phyloP scores from a whole-genome alignment of 2,888 invertebrate species.

The Drosophila putrida region DNA sequence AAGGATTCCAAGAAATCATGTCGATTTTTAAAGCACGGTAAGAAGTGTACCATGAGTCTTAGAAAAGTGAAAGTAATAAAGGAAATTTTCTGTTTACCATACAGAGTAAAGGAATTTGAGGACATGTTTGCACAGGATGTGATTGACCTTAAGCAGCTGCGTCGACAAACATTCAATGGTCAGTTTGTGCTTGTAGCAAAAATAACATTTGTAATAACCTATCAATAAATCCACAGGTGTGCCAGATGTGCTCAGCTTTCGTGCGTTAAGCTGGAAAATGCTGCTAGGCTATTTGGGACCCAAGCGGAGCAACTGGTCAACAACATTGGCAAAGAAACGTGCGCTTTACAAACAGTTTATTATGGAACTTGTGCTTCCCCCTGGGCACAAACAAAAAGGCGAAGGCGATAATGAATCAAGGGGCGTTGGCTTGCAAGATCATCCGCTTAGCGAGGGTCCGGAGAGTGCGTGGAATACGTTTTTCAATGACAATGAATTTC shows the following conservation, averaged over 20 bases:
- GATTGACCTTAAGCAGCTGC: constrained; percentile 89
- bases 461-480: constrained; percentile 97
- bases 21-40: constrained; percentile 85
- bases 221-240: constrained; percentile 89
- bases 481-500: constrained; percentile 98
- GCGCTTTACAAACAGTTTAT: constrained; percentile 93
- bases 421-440: constrained; percentile 87
- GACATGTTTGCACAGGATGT: constrained; percentile 89
- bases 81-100: constrained; percentile 9
- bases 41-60: constrained; percentile 12
- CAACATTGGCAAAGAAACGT: constrained; percentile 90
- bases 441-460: constrained; percentile 97
- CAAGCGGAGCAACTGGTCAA: constrained; percentile 89
- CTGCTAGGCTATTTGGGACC: constrained; percentile 93
- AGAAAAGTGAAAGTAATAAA: constrained; percentile 5
- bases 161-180: constrained; percentile 93
- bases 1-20: constrained; percentile 62
- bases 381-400: constrained; percentile 88
- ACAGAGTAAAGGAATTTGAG: constrained; percentile 93
- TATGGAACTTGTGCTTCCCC: constrained; percentile 95
- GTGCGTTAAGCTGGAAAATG: constrained; percentile 95
- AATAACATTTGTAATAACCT: not conserved
- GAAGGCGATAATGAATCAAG: constrained; percentile 83
- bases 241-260: constrained; percentile 93
- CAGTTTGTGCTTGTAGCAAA: constrained; percentile 64